Base-by-base conservation (phyloP, 2,797 vertebrate species). In the Bradypus variegatus region DNA sequence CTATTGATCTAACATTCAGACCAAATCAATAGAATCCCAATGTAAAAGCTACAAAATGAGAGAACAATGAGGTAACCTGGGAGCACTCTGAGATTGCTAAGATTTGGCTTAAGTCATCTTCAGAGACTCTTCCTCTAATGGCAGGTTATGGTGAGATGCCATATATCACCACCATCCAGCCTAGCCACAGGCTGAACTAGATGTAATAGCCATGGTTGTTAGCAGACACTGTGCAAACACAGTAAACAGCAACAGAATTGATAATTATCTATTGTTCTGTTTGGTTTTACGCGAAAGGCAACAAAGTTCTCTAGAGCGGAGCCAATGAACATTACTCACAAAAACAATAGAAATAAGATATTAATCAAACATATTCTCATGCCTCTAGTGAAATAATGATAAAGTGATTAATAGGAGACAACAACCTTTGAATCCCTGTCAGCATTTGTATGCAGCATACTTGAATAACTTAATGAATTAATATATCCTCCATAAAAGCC, bases 391-490 rank as follows among this genome's bases (percentile, higher is more conserved):
- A 93, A 67, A 95, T 83, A 94, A 95, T 83, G 58, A 92, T 72
- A 96, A 82, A 95, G n/a, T 95, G 88, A 95, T 80, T 95, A 95
- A 92, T 92, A 95, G 83, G 73, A 95, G 87, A 92, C 88, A 96
- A 93, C 84, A 95, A 94, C 13, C 15, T 96, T 92, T 80, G 58
- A 94, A 86, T 96, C 19, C 29, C 92, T 96, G 88, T 75, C 58
- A 94, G 60, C 55, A 95, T 93, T 96, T 96, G 91, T 87, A 95
- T 94, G 60, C 93, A 94, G 69, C 8, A 95, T 89, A 60, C 36
- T 86, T 90, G 8, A 94, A 55, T 45, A 95, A 48, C 93, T 96
- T 95, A 96, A 94, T 88, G 70, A 96, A 96, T 89, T 81, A 78
- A 70, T 86, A 96, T 79, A 93, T 89, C 90, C 77, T 90, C 86